These are phyloP conservation scores for Chloroceryle amazona DNA, from an alignment of 2,797 vertebrate genomes.

Conservation along the genomic window DNA sequence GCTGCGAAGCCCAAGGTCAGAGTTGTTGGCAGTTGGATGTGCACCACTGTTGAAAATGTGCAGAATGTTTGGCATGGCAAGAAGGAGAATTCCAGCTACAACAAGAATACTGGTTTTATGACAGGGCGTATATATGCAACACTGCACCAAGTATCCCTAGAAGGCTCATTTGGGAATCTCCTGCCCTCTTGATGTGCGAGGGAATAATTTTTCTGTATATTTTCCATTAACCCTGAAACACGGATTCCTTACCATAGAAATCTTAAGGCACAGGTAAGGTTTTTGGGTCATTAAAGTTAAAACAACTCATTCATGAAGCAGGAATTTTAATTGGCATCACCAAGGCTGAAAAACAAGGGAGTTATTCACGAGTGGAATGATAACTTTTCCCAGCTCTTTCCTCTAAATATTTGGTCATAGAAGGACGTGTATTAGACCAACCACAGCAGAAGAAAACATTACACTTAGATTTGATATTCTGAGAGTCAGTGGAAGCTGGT, in stretches of 20 bases:
- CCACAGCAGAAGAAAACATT: slow-evolving; percentile 39
- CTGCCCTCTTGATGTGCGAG: neutral
- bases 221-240: slow-evolving; percentile 26
- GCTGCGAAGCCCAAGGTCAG: neutral
- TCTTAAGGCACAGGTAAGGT: neutral
- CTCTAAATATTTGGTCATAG: slow-evolving; percentile 38
- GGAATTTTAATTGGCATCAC: slow-evolving; percentile 62
- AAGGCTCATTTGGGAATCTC: neutral
- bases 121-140: rapidly evolving
- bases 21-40: neutral
- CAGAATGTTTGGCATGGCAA: neutral
- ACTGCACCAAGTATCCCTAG: neutral
- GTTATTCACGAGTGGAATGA: slow-evolving; percentile 49
- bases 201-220: neutral
- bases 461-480: slow-evolving; percentile 13
- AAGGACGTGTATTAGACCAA: slow-evolving; percentile 31
- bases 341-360: slow-evolving; percentile 22
- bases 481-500: slow-evolving; percentile 45
- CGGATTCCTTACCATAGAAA: neutral
- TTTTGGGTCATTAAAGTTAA: neutral
- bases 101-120: neutral
- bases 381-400: slow-evolving; percentile 12
- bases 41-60: neutral
- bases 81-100: neutral
- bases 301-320: slow-evolving; percentile 60